Evolutionary conservation across 2,888 invertebrate genomes (phyloP).

Genomic region (Drosophila birchii): DNA sequence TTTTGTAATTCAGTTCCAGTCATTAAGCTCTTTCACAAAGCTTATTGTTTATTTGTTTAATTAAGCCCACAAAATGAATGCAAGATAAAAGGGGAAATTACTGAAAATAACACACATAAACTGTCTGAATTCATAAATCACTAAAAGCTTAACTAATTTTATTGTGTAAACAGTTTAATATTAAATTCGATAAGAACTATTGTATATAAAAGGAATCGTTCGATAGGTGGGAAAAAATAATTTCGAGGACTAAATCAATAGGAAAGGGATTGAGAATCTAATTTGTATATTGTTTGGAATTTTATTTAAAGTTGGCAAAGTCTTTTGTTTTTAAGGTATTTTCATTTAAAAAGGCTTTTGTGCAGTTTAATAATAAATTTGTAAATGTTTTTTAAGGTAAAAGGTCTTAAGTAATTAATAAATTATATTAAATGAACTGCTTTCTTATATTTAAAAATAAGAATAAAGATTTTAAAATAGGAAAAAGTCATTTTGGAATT

Average conservation of each 20-base stretch:
- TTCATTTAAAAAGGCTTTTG: neutral
- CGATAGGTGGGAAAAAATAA: no score
- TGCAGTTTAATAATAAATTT: neutral
- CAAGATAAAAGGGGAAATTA: neutral
- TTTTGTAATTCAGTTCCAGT: neutral
- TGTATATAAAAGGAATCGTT: no score
- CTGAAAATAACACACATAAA: neutral
- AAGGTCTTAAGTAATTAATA: neutral
- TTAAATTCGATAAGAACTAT: no score
- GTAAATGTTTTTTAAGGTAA: neutral
- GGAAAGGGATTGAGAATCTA: no score
- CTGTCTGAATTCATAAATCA: neutral
- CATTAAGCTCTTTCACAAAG: neutral
- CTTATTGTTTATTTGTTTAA: conserved; percentile 5
- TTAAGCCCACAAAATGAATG: neutral
- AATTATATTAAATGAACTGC: neutral
- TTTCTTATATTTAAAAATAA: neutral
- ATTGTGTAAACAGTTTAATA: no score
- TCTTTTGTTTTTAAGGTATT: neutral
- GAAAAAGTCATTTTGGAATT: neutral
- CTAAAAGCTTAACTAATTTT: neutral
- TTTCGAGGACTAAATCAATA: no score
- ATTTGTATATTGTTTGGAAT: neutral
- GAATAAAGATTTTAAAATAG: neutral
- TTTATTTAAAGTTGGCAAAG: neutral